Evolutionary conservation across 2,888 invertebrate genomes (phyloP).

Genomic region (Portevinia maculata): DNA sequence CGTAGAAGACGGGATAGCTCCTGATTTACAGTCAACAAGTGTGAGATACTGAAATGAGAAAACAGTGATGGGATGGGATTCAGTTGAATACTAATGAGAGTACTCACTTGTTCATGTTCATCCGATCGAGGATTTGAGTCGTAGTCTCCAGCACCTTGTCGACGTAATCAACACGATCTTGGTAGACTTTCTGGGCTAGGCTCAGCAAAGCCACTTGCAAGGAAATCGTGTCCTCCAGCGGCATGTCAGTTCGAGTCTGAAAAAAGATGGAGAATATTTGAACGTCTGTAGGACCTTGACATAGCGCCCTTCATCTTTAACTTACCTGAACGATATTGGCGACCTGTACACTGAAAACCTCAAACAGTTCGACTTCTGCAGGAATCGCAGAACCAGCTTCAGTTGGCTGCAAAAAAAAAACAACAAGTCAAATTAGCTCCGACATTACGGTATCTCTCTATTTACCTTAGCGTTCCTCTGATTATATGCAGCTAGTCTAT

Average conservation of each 20-base stretch:
- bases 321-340: conserved; percentile 95
- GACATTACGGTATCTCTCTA: neutral
- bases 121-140: conserved; percentile 93
- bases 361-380: conserved; percentile 96
- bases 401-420: conserved; percentile 80
- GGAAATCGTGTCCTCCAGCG: conserved; percentile 97
- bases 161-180: conserved; percentile 96
- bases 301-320: neutral
- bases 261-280: conserved; percentile 67
- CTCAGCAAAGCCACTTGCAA: conserved; percentile 97
- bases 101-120: conserved; percentile 90
- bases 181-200: conserved; percentile 98
- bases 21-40: conserved; percentile 89
- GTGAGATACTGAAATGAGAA: conserved; percentile 78
- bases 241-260: conserved; percentile 96
- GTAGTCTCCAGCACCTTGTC: conserved; percentile 97
- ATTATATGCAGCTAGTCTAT: conserved; percentile 92
- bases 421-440: neutral
- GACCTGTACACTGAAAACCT: conserved; percentile 98
- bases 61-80: neutral
- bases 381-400: conserved; percentile 86
- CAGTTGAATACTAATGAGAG: neutral
- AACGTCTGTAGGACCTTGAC: neutral
- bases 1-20: conserved; percentile 96
- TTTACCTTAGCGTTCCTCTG: conserved; percentile 87